Base-by-base conservation (phyloP, 2,797 vertebrate species). In the Lagorchestes hirsutus region DNA sequence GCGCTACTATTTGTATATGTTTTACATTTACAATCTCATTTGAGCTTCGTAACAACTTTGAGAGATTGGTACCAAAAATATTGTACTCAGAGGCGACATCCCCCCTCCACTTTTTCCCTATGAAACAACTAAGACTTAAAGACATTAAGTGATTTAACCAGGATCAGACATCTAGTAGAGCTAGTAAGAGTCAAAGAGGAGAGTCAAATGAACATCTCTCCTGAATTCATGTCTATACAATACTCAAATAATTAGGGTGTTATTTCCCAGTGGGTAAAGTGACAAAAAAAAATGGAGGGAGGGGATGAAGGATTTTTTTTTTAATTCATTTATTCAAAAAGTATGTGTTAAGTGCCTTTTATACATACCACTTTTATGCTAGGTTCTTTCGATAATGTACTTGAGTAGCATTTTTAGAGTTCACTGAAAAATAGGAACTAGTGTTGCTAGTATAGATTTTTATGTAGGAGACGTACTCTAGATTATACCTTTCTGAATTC, bases 301-400 rank as follows among this genome's bases (percentile, higher is more conserved):
- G n/a, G 6, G 8, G 24, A 13, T 82, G 74, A 40, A 27, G 22
- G 40, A 82, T 46, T 46, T 46, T 46, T 46, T 46, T 82, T 82
- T 1, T 82, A 46, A 46, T 40, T 82, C 40, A 46, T 82, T 82
- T 82, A 92, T 74, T 96, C 96, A 54, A 94, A 59, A 40, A 93
- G 11, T 5, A 57, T 95, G 95, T 90, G 14, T 92, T 95, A 94
- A 54, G 14, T 91, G 93, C 6, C 12, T 93, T 24, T 90, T 92
- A 55, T 40, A 6, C 92, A 54, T 93, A 67, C 74, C 92, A 55
- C 13, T 94, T 82, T 82, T 46, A 82, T 82, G 40, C 55, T 3
- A 92, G 1, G 4, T 92, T 94, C 58, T 91, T 92, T 46, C 90
- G 55, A 95, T 18, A 91, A 0, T 57, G 11, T 54, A 50, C 93